These are phyloP conservation scores for Calliphora vicina DNA, from an alignment of 1,140 invertebrate species.

Conservation along the genomic window DNA sequence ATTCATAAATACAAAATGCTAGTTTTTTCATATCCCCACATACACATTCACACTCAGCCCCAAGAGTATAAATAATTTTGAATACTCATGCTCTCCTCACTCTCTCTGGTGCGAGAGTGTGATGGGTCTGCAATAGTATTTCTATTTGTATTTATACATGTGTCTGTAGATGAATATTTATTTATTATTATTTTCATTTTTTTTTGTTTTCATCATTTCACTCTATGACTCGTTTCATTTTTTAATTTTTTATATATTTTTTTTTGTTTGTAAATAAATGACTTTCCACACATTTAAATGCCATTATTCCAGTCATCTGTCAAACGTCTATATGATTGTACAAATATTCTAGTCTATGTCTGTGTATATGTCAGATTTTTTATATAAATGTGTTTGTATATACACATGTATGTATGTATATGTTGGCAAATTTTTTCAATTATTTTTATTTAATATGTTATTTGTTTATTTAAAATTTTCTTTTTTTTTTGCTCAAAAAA, in stretches of 20 bases:
- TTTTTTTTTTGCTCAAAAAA: neutral
- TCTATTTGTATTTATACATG: neutral
- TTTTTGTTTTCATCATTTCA: neutral
- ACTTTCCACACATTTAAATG: conserved; percentile 33
- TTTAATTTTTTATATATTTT: neutral
- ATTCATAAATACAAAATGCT: neutral
- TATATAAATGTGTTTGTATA: neutral
- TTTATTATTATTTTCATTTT: neutral
- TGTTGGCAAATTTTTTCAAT: neutral
- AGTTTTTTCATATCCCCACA: no score
- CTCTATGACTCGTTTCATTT: neutral
- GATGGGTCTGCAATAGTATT: neutral
- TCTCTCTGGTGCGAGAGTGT: neutral
- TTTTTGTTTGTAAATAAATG: conserved; percentile 5
- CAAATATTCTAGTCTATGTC: neutral
- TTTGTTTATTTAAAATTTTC: neutral
- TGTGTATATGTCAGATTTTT: neutral
- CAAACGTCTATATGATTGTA: conserved; percentile 17
- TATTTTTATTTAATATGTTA: conserved; percentile 10
- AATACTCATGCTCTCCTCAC: no score
- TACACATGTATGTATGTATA: neutral
- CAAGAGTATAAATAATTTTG: neutral
- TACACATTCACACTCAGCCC: neutral
- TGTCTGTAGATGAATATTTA: neutral
- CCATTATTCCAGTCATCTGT: conserved; percentile 34